phyloP scores from a whole-genome alignment of 2,888 invertebrate species.

The Harpalus rufipes region DNA sequence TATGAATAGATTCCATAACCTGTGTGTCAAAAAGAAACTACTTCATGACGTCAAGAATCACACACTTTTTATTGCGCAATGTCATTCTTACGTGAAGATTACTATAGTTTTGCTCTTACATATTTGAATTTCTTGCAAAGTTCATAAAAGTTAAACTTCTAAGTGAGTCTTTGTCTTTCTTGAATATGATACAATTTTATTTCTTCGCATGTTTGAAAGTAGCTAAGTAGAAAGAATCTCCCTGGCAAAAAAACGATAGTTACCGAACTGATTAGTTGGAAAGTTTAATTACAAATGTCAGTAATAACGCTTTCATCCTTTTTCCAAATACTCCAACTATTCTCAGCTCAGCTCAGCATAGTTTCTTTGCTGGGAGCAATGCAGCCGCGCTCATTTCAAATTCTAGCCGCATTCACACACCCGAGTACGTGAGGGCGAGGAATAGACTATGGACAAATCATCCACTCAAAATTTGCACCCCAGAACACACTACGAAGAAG shows the following conservation, averaged over 20 bases:
- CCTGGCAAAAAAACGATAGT: slow-evolving; percentile 5
- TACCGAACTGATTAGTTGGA: slow-evolving; percentile 27
- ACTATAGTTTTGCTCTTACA: too few relatives aligned
- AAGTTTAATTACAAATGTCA: slow-evolving; percentile 49
- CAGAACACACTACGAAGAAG: too few relatives aligned
- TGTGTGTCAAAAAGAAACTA: too few relatives aligned
- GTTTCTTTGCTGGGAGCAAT: slow-evolving; percentile 41
- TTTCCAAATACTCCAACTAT: slow-evolving; percentile 45
- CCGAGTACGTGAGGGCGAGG: slow-evolving; percentile 17
- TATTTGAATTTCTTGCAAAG: too few relatives aligned
- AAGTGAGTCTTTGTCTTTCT: too few relatives aligned
- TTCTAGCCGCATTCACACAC: slow-evolving; percentile 20
- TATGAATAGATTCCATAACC: too few relatives aligned
- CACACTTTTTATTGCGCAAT: too few relatives aligned
- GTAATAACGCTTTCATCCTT: slow-evolving; percentile 45
- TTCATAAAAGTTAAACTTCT: too few relatives aligned
- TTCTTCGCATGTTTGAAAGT: neutral
- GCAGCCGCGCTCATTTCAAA: slow-evolving; percentile 26
- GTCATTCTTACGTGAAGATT: too few relatives aligned
- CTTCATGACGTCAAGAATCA: too few relatives aligned
- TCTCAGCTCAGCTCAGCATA: slow-evolving; percentile 19
- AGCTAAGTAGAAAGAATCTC: slow-evolving; percentile 3
- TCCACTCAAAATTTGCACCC: neutral
- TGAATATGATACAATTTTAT: neutral
- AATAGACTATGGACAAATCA: neutral